These are phyloP conservation scores for Steatornis caripensis DNA, from an alignment of 2,113 vertebrate species.

Conservation along the genomic window DNA sequence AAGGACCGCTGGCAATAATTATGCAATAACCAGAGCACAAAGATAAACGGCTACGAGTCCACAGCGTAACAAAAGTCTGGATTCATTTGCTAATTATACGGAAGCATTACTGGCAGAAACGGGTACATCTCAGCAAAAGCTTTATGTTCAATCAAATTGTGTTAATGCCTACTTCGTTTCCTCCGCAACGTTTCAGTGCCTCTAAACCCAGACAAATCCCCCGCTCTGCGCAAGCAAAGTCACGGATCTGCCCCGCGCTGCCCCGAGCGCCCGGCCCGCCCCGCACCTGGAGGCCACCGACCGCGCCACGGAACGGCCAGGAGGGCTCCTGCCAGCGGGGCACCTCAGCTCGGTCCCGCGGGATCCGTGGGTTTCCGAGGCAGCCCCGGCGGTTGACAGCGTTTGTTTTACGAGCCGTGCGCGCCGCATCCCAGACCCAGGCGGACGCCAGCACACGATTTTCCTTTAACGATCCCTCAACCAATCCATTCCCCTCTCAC, in stretches of 20 bases:
- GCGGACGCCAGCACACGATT: background rate
- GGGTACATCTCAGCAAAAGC: background rate
- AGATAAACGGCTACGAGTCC: background rate
- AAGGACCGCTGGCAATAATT: background rate
- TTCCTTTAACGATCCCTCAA: background rate
- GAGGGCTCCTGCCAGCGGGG: background rate
- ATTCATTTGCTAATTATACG: background rate
- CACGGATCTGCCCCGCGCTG: no score
- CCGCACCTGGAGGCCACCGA: rapidly evolving
- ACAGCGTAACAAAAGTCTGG: background rate
- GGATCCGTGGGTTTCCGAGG: background rate
- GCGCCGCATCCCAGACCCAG: background rate
- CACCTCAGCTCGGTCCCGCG: rapidly evolving
- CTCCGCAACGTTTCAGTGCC: background rate
- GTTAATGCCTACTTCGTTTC: background rate
- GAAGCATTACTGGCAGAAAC: background rate
- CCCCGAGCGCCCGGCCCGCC: no score
- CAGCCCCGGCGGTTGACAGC: rapidly evolving
- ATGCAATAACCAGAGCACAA: background rate
- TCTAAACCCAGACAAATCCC: background rate
- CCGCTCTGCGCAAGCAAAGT: background rate
- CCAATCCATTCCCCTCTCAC: background rate
- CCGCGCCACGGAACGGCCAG: rapidly evolving
- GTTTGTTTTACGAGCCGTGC: rapidly evolving
- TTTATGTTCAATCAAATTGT: background rate